Evolutionary conservation across 1,140 invertebrate species (phyloP).

Genomic region (Odontomachus brunneus): DNA sequence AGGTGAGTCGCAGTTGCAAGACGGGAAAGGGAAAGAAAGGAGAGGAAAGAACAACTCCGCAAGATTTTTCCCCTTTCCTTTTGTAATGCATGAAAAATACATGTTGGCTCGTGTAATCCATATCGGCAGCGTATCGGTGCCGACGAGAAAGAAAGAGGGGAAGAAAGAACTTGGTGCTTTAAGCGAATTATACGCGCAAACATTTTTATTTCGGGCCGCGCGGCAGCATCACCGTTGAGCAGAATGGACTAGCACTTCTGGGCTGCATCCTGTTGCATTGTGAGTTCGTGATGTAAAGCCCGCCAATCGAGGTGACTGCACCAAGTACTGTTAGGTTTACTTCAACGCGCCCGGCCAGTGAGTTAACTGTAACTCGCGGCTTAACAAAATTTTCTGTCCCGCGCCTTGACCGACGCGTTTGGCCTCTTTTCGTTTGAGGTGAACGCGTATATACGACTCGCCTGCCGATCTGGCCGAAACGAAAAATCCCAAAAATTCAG

Average conservation of each 20-base stretch:
- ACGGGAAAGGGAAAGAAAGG: not conserved
- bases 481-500: too few species aligned
- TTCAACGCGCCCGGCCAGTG: conserved; percentile 34
- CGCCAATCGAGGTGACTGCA: conserved; percentile 58
- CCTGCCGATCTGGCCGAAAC: too few species aligned
- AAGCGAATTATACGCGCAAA: not conserved
- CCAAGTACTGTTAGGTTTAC: conserved; percentile 75
- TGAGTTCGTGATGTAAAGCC: conserved; percentile 58
- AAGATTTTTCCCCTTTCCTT: too few species aligned
- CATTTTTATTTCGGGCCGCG: conserved; percentile 25
- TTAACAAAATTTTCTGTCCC: conserved; percentile 55
- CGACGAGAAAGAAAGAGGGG: not conserved
- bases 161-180: not conserved
- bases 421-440: not conserved
- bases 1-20: conserved; percentile 58
- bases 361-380: conserved; percentile 67
- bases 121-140: too few species aligned
- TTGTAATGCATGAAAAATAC: not conserved
- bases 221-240: conserved; percentile 22
- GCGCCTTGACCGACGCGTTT: not conserved
- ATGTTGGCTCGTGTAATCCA: not conserved
- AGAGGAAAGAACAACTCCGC: too few species aligned
- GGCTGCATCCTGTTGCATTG: conserved; percentile 66
- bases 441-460: not conserved
- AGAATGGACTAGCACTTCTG: conserved; percentile 34